A percentile compares a stretch with the other conserved stretches of the same genome.
Evolutionary conservation across 2,797 vertebrate genomes (phyloP).

Genomic region (Notolepis coatsorum): DNA sequence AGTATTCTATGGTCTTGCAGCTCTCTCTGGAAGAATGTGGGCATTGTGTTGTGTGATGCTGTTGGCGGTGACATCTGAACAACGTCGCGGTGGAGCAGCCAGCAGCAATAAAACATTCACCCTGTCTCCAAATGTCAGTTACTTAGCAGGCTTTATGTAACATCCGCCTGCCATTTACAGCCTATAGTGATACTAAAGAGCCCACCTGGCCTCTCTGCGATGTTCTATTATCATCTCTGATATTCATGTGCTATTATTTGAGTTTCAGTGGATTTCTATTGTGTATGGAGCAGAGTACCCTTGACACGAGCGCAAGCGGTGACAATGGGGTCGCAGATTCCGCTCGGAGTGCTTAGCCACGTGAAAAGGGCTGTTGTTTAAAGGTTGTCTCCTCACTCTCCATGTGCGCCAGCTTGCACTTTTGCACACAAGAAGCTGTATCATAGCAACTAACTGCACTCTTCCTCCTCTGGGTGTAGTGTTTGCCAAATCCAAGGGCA

Average conservation of each 20-base stretch:
- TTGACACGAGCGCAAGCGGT: neutral
- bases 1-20: neutral
- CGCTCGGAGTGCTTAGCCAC: slow-evolving; percentile 16
- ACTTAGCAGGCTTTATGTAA: slow-evolving; percentile 58
- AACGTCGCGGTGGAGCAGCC: slow-evolving; percentile 4
- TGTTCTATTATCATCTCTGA: neutral
- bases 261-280: neutral
- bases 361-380: slow-evolving; percentile 25
- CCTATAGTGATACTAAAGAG: slow-evolving; percentile 20
- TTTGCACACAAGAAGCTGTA: slow-evolving; percentile 36
- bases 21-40: neutral
- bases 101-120: slow-evolving; percentile 15
- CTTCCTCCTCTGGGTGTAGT: neutral
- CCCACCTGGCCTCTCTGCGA: neutral
- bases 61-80: slow-evolving; percentile 6
- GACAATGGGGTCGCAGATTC: slow-evolving; percentile 3
- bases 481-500: slow-evolving; percentile 6
- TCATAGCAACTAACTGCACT: slow-evolving; percentile 54
- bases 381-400: slow-evolving; percentile 24
- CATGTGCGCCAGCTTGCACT: slow-evolving; percentile 27
- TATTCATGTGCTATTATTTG: neutral
- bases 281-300: neutral
- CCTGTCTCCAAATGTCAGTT: slow-evolving; percentile 43
- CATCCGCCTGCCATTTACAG: slow-evolving; percentile 28
- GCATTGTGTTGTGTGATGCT: neutral